These are phyloP conservation scores for Rhizomys pruinosus DNA, from an alignment of 2,113 vertebrate species.

Conservation along the genomic window DNA sequence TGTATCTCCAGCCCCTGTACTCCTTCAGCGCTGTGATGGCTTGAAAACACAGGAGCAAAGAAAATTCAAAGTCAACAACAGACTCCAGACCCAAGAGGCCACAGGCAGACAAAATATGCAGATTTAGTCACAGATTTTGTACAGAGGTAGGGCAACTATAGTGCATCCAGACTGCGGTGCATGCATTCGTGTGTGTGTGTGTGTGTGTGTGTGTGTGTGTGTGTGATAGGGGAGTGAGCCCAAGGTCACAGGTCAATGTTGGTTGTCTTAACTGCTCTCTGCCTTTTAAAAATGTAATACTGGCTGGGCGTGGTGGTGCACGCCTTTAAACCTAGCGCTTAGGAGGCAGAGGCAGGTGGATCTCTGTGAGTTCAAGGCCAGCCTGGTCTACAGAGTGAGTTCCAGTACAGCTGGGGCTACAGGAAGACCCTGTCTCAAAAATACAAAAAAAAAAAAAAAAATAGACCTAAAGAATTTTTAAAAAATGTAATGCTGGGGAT, in stretches of 20 bases:
- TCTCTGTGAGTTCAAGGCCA: too few relatives aligned
- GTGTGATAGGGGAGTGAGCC: too few relatives aligned
- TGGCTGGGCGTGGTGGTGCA: too few relatives aligned
- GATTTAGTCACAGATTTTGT: background rate
- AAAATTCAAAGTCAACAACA: background rate
- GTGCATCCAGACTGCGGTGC: fast-evolving
- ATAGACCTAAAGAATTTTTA: too few relatives aligned
- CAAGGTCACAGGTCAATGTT: background rate
- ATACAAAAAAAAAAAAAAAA: too few relatives aligned
- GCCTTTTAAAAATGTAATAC: background rate
- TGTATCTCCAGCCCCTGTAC: conserved; percentile 93
- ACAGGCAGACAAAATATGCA: fast-evolving
- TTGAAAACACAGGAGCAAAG: conserved; percentile 53
- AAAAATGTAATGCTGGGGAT: background rate
- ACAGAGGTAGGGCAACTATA: background rate
- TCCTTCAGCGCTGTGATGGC: conserved; percentile 92
- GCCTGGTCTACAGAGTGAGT: too few relatives aligned
- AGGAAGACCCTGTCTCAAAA: too few relatives aligned
- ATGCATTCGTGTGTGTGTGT: too few relatives aligned
- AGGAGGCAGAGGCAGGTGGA: too few relatives aligned
- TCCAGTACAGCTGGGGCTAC: too few relatives aligned
- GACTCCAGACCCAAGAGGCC: background rate
- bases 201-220: background rate
- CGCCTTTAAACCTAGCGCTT: too few relatives aligned
- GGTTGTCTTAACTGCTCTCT: too few relatives aligned